Evolutionary conservation across 2,797 vertebrate genomes (phyloP).

Genomic region (Spea hammondii): DNA sequence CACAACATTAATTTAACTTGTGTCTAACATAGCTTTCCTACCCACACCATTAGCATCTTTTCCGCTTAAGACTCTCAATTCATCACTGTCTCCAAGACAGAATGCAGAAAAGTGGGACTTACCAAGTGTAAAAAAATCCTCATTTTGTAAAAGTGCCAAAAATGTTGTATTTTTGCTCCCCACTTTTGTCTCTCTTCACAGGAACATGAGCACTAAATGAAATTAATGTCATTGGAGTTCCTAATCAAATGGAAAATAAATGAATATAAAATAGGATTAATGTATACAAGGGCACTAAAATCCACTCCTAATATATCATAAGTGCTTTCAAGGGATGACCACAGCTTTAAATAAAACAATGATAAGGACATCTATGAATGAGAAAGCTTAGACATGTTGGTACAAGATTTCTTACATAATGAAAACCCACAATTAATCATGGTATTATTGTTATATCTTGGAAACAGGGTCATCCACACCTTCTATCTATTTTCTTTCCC

Average conservation of each 20-base stretch:
- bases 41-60: slow-evolving; percentile 52
- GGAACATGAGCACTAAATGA: slow-evolving; percentile 43
- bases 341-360: too few relatives aligned
- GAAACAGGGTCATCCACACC: too few relatives aligned
- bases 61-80: slow-evolving; percentile 38
- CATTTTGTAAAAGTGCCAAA: slow-evolving; percentile 33
- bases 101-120: slow-evolving; percentile 36
- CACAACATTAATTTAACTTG: slow-evolving; percentile 50
- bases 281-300: slow-evolving; percentile 11
- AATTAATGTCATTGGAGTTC: slow-evolving; percentile 34
- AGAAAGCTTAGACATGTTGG: too few relatives aligned
- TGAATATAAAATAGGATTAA: slow-evolving; percentile 24
- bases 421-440: too few relatives aligned
- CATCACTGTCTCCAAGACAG: slow-evolving; percentile 46
- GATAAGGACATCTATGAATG: too few relatives aligned
- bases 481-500: too few relatives aligned
- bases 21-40: slow-evolving; percentile 49
- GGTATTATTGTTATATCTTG: too few relatives aligned
- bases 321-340: too few relatives aligned
- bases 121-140: slow-evolving; percentile 44
- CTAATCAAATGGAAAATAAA: slow-evolving; percentile 26
- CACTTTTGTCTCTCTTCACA: slow-evolving; percentile 19
- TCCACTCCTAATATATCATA: background rate
- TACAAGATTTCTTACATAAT: too few relatives aligned
- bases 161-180: slow-evolving; percentile 24